Evolutionary conservation across 2,797 vertebrate genomes (phyloP).

Genomic region (Lerista edwardsae): DNA sequence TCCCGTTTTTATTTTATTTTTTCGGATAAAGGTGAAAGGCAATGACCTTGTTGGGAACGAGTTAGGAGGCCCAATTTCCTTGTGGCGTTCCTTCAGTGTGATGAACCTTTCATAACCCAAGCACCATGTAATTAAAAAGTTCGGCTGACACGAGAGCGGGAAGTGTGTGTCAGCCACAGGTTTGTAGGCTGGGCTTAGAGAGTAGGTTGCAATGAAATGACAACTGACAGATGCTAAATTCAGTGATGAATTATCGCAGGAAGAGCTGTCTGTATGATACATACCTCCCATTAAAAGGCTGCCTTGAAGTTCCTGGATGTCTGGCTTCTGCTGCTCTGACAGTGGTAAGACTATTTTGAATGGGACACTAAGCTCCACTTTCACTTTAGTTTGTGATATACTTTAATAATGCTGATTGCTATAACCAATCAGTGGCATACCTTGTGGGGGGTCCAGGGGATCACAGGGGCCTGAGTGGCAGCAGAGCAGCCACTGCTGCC

Average conservation of each 20-base stretch:
- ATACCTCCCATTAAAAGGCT: background rate
- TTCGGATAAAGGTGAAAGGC: background rate
- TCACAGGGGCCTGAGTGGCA: too few species aligned
- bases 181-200: constrained; percentile 7
- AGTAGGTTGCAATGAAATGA: constrained; percentile 32
- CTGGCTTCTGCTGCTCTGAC: background rate
- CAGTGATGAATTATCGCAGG: background rate
- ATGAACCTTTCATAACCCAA: background rate
- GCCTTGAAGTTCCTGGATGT: constrained; percentile 2
- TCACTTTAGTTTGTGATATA: background rate
- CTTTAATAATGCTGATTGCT: background rate
- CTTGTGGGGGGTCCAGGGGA: too few species aligned
- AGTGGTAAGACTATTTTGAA: background rate
- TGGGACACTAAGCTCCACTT: background rate
- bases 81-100: background rate
- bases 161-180: constrained; percentile 20
- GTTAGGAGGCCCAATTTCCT: background rate
- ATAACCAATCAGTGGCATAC: too few species aligned
- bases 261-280: background rate
- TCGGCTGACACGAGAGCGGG: background rate
- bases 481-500: too few species aligned
- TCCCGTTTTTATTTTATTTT: too few species aligned
- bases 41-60: background rate
- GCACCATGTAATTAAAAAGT: constrained; percentile 29
- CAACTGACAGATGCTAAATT: background rate